Evolutionary conservation across 2,888 invertebrate species (phyloP), one percentile per base, ranked within the genome.

Genomic region (Mythimna impura): DNA sequence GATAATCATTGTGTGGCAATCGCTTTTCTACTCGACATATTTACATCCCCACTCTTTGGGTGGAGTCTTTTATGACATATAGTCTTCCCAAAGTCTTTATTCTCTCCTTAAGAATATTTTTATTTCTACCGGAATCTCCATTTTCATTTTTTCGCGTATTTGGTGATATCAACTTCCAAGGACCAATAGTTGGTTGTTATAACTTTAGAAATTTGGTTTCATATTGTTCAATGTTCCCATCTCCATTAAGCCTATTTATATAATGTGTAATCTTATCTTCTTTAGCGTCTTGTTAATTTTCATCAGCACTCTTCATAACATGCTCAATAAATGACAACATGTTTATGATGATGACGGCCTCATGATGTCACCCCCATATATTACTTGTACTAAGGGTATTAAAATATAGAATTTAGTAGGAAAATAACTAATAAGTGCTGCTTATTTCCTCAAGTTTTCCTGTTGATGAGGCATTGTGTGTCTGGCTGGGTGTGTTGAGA

Each of bases 1-100:
- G 88, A 87, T 89, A 89, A 89, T 86, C 87, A 86, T 85, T 80
- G 74, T 87, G 86, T 85, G 76, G 74, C 84, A 86, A 86, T 76
- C 81, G 68, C 73, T 86, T 86, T 86, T 82, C 83, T 81, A 83
- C 80, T 81, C 71, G 69, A 82, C 80, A 75, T 76, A 75, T 82
- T 86, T 68, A 78, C 63, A 67, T 75, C 81, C 81, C 83, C 72
- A 67, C 86, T 73, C 72, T 79, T 68, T 58, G 30, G 12, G 43
- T 58, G 40, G 14, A 54, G 34, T 75, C 64, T 70, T 68, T 67
- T 62, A 63, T 71, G 25, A 65, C 60, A 63, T 63, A 52, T 62
- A n/a, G 30, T 58, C 25, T 30, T 60, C 4, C 36, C 14, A 8
- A 52, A 50, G 14, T 40, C 7, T 14, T 50, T 22, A 52, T 66